Evolutionary conservation across 2,888 invertebrate genomes (phyloP).

Genomic region (Dasysyrphus tricinctus): DNA sequence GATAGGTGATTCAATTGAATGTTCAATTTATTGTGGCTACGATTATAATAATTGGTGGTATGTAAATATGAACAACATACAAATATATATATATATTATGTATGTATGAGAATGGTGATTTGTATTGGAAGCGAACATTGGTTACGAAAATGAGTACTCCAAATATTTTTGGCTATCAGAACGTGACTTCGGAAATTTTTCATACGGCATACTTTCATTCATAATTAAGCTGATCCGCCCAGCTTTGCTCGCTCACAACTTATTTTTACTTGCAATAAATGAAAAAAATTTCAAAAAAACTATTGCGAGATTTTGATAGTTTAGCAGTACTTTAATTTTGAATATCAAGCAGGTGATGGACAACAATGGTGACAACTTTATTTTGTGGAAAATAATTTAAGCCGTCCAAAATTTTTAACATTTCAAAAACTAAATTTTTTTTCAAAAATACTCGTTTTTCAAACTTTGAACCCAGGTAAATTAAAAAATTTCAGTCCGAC

Average conservation of each 20-base stretch:
- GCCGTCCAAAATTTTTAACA: too few species aligned
- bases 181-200: slow-evolving; percentile 18
- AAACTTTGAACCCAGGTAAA: too few species aligned
- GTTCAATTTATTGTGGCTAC: slow-evolving; percentile 24
- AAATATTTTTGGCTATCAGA: neutral
- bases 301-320: too few species aligned
- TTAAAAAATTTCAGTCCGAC: too few species aligned
- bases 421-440: too few species aligned
- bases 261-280: neutral
- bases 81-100: neutral
- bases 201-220: neutral
- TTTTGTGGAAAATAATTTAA: too few species aligned
- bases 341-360: too few species aligned
- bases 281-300: too few species aligned
- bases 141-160: slow-evolving; percentile 23
- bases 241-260: too few species aligned
- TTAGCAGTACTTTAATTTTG: too few species aligned
- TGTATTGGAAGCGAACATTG: neutral
- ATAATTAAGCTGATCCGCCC: neutral
- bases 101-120: neutral
- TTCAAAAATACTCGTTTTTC: too few species aligned
- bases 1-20: slow-evolving; percentile 23
- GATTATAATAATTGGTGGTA: slow-evolving; percentile 31
- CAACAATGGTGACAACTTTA: too few species aligned
- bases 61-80: slow-evolving; percentile 13